Evolutionary conservation across 2,888 invertebrate species (phyloP).

Genomic region (Marronus borbonicus): DNA sequence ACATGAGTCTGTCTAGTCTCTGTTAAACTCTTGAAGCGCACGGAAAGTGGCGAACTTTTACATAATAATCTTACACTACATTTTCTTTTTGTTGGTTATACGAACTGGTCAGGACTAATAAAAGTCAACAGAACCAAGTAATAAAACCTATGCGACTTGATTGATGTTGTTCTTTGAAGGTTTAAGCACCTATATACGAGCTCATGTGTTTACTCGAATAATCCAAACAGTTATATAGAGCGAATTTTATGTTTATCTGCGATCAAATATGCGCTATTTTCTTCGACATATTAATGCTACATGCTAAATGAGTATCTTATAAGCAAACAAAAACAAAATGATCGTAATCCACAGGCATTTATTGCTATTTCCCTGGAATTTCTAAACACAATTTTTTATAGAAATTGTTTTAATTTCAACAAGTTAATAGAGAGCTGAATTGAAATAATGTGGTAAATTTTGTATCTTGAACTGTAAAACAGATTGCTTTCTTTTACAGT

Average conservation of each 20-base stretch:
- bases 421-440: too few relatives aligned
- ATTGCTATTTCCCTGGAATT: too few relatives aligned
- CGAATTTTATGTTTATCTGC: conserved; percentile 4
- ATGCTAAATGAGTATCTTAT: background rate
- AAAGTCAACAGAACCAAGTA: conserved; percentile 9
- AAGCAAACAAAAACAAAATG: too few relatives aligned
- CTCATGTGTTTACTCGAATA: background rate
- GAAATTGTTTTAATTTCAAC: too few relatives aligned
- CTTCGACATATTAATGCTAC: background rate
- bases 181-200: background rate
- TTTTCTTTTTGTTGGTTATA: conserved; percentile 17
- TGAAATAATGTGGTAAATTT: too few relatives aligned
- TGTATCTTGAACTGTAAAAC: too few relatives aligned
- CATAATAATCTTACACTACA: background rate
- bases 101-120: conserved; percentile 10
- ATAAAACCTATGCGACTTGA: conserved; percentile 7
- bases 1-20: too few relatives aligned
- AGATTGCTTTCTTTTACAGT: too few relatives aligned
- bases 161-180: conserved; percentile 30
- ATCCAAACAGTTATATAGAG: conserved; percentile 13
- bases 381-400: too few relatives aligned
- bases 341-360: too few relatives aligned
- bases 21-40: too few relatives aligned
- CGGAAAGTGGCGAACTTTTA: too few relatives aligned
- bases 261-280: background rate